Base-by-base conservation (phyloP, 2,113 vertebrate species). In the Zosterops hypoxanthus region DNA sequence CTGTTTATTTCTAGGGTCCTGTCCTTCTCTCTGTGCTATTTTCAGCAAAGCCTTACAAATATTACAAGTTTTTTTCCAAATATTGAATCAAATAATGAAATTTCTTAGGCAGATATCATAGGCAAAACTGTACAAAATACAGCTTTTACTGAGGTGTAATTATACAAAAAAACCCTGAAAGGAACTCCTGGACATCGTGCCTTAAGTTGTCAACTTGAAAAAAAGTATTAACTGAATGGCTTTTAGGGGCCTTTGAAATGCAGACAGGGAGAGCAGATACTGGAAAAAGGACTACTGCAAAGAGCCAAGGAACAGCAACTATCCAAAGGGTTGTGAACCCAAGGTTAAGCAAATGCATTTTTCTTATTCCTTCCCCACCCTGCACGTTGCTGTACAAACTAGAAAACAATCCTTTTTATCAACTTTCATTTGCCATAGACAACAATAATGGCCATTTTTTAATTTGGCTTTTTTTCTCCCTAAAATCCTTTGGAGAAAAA, bases 331-430 rank as follows among this genome's bases (percentile, higher is more conserved):
- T 6, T 66, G 41, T 78, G 52, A 94, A 70, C n/a, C 15, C 55
- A 79, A 92, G 59, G 46, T 92, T 82, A 81, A 86, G n/a, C n/a
- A 88, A 92, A 86, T 8, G 14, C 39, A 66, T 78, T 96, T 84
- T 84, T 92, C 39, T 68, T 91, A 46, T 31, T 64, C n/a, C 60
- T 83, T 88, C 18, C 42, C 25, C 33, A 44, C 47, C 15, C 24
- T 84, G 21, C 41, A 47, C 39, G 16, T 42, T 78, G n/a, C 63
- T 69, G 23, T 64, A 55, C 17, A 60, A 66, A 42, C 39, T 77
- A 44, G 66, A 70, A 88, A 86, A 79, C 14, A 69, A 22, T 28
- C 31, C 33, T 60, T 85, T 55, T 72, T 59, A 55, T 15, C 59
- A 46, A 34, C 11, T 90, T 8, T 34, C 7, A 61, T 80, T 84